A percentile compares a stretch with the other conserved stretches of the same genome.
Conservation (phyloP, 2,888 invertebrate genomes). For the Brachyptera putata region DNA sequence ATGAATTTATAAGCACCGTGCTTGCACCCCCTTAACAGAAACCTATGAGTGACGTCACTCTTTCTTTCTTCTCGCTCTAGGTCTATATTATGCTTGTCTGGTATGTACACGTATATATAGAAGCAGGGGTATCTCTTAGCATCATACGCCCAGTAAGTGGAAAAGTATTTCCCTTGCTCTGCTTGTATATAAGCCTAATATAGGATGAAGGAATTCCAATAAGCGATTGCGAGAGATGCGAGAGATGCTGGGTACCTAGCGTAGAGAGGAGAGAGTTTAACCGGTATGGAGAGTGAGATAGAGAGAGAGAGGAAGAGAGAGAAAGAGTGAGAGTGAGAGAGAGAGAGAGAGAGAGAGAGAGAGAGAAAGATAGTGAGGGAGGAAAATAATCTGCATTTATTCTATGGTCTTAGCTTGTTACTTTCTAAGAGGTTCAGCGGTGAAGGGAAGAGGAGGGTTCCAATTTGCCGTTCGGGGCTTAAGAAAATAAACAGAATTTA, state of each 20-base stretch:
- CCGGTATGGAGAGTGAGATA: neutral
- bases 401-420: constrained; percentile 14
- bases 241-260: constrained; percentile 7
- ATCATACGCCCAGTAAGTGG: constrained; percentile 16
- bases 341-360: too few species aligned
- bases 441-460: neutral
- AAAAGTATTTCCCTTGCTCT: constrained; percentile 18
- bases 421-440: neutral
- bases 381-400: constrained; percentile 20
- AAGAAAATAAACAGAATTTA: constrained; percentile 11
- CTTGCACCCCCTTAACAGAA: too few species aligned
- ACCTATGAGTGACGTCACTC: too few species aligned
- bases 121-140: too few species aligned
- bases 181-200: constrained; percentile 24
- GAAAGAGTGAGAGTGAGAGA: too few species aligned
- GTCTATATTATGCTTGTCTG: too few species aligned
- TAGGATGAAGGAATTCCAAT: constrained; percentile 30
- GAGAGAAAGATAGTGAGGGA: too few species aligned
- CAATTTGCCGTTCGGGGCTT: constrained; percentile 5
- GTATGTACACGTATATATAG: too few species aligned
- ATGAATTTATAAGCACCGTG: too few species aligned
- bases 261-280: neutral
- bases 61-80: too few species aligned
- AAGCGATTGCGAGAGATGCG: constrained; percentile 26
- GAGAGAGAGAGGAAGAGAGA: too few species aligned